These are phyloP conservation scores for Tapera naevia DNA, from an alignment of 2,797 vertebrate genomes.

Conservation along the genomic window DNA sequence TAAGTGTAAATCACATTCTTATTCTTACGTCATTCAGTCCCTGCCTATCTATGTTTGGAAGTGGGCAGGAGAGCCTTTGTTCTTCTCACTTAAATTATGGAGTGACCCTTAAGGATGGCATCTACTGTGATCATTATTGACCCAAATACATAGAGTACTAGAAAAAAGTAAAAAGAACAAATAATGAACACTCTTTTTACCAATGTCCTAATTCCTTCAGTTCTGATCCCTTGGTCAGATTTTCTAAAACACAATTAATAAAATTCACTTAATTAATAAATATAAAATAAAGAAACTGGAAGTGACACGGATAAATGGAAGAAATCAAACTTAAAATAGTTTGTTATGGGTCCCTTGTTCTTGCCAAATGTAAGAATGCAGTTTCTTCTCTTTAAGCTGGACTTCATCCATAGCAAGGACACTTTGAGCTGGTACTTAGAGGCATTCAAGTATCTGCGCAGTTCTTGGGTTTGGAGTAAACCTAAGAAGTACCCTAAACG, in stretches of 20 bases:
- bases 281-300: neutral
- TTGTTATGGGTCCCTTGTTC: neutral
- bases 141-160: neutral
- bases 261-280: neutral
- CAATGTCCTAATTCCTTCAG: neutral
- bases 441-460: neutral
- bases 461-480: neutral
- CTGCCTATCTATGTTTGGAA: neutral
- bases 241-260: neutral
- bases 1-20: constrained; percentile 1
- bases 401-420: neutral
- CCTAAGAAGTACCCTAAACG: fast-evolving
- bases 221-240: neutral
- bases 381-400: neutral
- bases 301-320: neutral
- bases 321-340: neutral
- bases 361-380: neutral
- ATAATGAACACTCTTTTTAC: neutral
- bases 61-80: neutral
- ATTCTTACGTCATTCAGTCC: neutral
- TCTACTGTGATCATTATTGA: neutral
- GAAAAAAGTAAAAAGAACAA: neutral
- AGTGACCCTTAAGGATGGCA: neutral
- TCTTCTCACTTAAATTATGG: neutral
- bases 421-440: neutral